Conservation (phyloP, 1,140 invertebrate genomes). For the Propsilocerus akamusi region DNA sequence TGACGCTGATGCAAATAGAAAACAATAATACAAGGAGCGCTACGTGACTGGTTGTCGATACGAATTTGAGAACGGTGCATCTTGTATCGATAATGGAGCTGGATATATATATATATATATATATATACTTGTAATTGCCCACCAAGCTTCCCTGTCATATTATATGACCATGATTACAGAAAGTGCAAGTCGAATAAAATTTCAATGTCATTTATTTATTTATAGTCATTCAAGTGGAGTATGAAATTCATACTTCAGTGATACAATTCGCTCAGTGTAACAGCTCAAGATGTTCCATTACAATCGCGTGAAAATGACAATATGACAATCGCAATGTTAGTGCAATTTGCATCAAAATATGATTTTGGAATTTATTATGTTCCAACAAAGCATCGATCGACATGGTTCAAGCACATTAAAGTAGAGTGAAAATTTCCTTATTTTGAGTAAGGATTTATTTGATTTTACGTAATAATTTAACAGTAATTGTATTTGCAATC, state of each 20-base stretch:
- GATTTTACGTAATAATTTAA: too few species aligned
- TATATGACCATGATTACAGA: constrained; percentile 81
- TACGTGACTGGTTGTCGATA: constrained; percentile 87
- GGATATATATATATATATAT: too few species aligned
- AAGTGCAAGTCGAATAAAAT: constrained; percentile 53
- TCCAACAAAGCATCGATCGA: constrained; percentile 51
- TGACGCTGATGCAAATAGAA: too few species aligned
- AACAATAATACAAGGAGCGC: too few species aligned
- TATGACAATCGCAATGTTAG: constrained; percentile 86
- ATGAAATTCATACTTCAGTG: constrained; percentile 88
- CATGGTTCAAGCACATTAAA: constrained; percentile 80
- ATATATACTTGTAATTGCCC: constrained; percentile 74
- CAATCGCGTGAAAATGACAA: constrained; percentile 52
- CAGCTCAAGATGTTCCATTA: constrained; percentile 79
- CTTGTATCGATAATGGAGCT: constrained; percentile 65
- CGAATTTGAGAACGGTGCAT: constrained; percentile 87
- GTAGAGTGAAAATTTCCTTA: constrained; percentile 72
- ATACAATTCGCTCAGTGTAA: constrained; percentile 70
- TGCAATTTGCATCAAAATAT: constrained; percentile 79
- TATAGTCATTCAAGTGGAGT: constrained; percentile 83
- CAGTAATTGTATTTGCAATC: too few species aligned
- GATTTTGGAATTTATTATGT: constrained; percentile 83
- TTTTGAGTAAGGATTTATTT: constrained; percentile 61
- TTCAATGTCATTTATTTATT: constrained; percentile 13
- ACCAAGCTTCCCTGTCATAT: constrained; percentile 60